Base-by-base conservation (phyloP, 2,797 vertebrate genomes). In the Xiphorhynchus erythropygius region DNA sequence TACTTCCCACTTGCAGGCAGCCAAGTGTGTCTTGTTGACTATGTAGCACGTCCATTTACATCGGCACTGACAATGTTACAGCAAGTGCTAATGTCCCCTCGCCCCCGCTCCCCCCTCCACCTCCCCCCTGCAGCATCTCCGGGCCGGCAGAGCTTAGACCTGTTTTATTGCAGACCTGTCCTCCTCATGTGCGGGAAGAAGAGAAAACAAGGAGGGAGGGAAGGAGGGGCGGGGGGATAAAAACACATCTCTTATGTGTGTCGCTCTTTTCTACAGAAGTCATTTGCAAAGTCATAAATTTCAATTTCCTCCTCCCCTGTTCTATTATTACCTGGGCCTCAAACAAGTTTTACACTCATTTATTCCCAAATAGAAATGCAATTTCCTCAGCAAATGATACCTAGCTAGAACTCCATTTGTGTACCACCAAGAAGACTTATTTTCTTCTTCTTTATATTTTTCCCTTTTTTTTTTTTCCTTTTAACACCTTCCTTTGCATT, bases 311-410 rank as follows among this genome's bases (percentile, higher is more conserved):
- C 97, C 95, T 96, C 94, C 95, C 95, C 95, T 17, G 15, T 97
- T 98, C 98, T 97, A 98, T 99, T 98, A 99, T 99, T 99, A 99
- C 98, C 98, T 99, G 98, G 98, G 97, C 98, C 98, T 98, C 98
- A 95, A 95, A 97, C 96, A 97, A 96, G 95, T 95, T 97, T 97
- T 96, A 94, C 91, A 96, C 91, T 97, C 95, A 95, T 98, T 98
- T 98, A 97, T 98, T 98, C 98, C 98, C 96, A 96, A 98, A 98
- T 93, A 97, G 98, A 97, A 98, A 99, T 98, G 98, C 98, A 98
- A 99, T 99, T 99, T 98, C 97, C 97, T 96, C 70, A 49, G 94
- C 96, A 98, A 98, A 99, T 99, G 99, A 98, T 98, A 98, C 98
- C 98, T 98, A 98, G 98, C 98, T 98, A 98, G 97, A 98, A 98